Evolutionary conservation across 2,797 vertebrate species (phyloP).

Genomic region (Coregonus ussuriensis): DNA sequence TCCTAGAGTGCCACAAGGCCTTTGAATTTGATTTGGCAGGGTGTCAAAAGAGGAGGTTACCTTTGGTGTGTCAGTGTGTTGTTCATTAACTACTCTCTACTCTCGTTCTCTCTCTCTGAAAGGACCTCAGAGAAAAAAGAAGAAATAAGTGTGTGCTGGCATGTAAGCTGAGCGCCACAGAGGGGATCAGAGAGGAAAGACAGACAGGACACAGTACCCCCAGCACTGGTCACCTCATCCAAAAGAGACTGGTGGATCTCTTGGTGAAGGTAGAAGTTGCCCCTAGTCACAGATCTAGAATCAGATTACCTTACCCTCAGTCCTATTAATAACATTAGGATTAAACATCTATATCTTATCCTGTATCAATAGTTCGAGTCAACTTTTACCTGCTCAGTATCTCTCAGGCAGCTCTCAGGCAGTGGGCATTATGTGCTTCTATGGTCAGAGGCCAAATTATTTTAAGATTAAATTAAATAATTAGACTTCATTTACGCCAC

Average conservation of each 20-base stretch:
- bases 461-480: not conserved
- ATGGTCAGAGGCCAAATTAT: not conserved
- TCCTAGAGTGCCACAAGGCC: not conserved
- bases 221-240: slow-evolving; percentile 12
- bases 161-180: no score
- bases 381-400: not conserved
- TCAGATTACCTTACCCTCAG: not conserved
- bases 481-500: not conserved
- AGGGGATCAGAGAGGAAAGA: slow-evolving; percentile 10
- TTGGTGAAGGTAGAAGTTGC: not conserved
- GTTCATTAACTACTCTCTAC: not conserved
- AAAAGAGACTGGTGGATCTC: slow-evolving; percentile 8
- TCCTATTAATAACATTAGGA: not conserved
- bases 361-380: not conserved
- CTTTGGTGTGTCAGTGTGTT: not conserved
- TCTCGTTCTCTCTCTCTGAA: slow-evolving; percentile 19
- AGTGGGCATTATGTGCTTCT: not conserved
- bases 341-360: not conserved
- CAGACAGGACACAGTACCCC: not conserved
- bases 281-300: not conserved
- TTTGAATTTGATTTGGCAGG: not conserved
- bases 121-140: slow-evolving; percentile 54
- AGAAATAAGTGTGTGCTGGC: slow-evolving; percentile 26
- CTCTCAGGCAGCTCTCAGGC: slow-evolving; percentile 11
- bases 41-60: not conserved